phyloP scores from a whole-genome alignment of 1,140 invertebrate genomes.

The Nephila pilipes region DNA sequence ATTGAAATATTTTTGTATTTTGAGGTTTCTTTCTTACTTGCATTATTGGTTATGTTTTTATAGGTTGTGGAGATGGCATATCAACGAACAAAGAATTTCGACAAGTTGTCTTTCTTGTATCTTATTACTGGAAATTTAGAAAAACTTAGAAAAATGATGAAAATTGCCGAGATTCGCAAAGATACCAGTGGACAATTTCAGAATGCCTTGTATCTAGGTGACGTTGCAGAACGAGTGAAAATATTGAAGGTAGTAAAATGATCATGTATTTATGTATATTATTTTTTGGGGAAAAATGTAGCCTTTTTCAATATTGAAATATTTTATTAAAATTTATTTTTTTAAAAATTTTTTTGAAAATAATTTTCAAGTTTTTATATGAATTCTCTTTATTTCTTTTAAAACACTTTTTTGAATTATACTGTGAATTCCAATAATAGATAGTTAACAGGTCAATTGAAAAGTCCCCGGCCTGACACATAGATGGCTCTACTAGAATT shows the following conservation, averaged over 20 bases:
- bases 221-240: slow-evolving; percentile 93
- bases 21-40: background rate
- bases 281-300: too few relatives aligned
- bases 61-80: slow-evolving; percentile 98
- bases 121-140: slow-evolving; percentile 99
- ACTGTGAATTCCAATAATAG: too few relatives aligned
- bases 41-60: slow-evolving; percentile 45
- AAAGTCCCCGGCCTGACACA: too few relatives aligned
- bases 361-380: too few relatives aligned
- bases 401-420: too few relatives aligned
- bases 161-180: slow-evolving; percentile 97
- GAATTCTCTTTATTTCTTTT: too few relatives aligned
- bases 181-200: slow-evolving; percentile 98
- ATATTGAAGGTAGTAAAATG: slow-evolving; percentile 88
- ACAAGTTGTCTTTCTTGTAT: slow-evolving; percentile 98
- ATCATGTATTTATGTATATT: background rate
- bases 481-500: too few relatives aligned
- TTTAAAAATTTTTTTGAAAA: too few relatives aligned
- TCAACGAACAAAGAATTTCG: slow-evolving; percentile 99
- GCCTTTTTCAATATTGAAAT: too few relatives aligned
- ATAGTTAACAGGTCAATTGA: too few relatives aligned
- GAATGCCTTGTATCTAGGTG: slow-evolving; percentile 94
- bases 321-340: too few relatives aligned
- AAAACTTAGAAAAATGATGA: slow-evolving; percentile 99
- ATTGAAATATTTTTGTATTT: background rate